Percentiles rank a stretch among this genome's conserved stretches.
phyloP scores from a whole-genome alignment of 2,113 vertebrate genomes.

The Gavialis gangeticus region DNA sequence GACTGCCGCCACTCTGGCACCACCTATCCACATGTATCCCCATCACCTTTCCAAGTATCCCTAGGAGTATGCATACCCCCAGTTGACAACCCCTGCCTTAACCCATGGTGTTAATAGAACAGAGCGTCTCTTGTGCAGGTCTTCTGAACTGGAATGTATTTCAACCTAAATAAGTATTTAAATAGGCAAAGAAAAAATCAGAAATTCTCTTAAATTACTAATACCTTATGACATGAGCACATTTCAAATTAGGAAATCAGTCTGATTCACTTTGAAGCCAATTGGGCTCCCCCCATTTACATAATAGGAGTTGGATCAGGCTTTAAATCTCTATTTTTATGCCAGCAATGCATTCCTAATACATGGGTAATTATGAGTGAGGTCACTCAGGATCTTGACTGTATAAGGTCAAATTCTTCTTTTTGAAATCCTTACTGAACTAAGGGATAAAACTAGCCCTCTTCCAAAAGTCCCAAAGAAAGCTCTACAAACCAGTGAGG shows the following conservation, averaged over 20 bases:
- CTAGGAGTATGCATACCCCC: no score
- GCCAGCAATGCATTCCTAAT: conserved; percentile 28
- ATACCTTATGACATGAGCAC: neutral
- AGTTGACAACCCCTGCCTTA: neutral
- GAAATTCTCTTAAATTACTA: neutral
- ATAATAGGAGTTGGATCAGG: conserved; percentile 40
- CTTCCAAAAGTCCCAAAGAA: neutral
- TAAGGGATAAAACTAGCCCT: neutral
- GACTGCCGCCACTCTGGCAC: no score
- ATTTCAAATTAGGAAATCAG: neutral
- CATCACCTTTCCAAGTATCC: no score
- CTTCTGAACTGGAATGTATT: neutral
- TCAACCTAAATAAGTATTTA: neutral
- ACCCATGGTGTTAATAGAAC: neutral
- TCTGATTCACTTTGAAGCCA: conserved; percentile 37
- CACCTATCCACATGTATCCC: no score
- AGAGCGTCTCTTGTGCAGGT: neutral
- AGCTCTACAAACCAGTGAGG: neutral
- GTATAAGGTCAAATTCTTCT: neutral
- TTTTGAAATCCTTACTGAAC: neutral
- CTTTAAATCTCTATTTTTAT: conserved; percentile 26
- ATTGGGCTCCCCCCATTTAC: conserved; percentile 17
- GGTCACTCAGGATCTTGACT: conserved; percentile 31
- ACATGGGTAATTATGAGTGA: conserved; percentile 49
- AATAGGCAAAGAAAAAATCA: neutral